phyloP scores from a whole-genome alignment of 1,140 invertebrate species.

The Sarcophaga bullata region DNA sequence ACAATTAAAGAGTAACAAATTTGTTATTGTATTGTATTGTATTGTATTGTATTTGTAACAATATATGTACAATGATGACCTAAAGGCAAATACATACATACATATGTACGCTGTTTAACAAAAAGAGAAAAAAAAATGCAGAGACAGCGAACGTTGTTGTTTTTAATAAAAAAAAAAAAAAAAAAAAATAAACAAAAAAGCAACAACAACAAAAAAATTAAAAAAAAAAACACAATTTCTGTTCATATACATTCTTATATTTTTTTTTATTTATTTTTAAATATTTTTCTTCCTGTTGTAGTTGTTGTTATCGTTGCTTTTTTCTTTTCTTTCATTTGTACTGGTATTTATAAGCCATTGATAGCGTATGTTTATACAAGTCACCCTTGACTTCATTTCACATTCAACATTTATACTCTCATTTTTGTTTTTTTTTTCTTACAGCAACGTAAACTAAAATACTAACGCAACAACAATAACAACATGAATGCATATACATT shows the following conservation, averaged over 20 bases:
- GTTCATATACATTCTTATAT: neutral
- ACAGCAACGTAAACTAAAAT: too few species aligned
- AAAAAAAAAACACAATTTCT: neutral
- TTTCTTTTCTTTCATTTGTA: conserved; percentile 17
- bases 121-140: neutral
- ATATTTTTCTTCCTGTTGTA: neutral
- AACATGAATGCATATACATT: neutral
- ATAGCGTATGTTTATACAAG: conserved; percentile 12
- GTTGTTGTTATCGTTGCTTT: neutral
- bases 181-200: neutral
- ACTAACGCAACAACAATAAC: too few species aligned
- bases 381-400: conserved; percentile 32
- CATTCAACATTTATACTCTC: conserved; percentile 12
- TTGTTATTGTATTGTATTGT: too few species aligned
- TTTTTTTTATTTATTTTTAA: neutral
- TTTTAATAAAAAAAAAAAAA: neutral
- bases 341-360: neutral
- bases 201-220: neutral
- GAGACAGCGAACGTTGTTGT: neutral
- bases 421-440: neutral
- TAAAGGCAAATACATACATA: neutral
- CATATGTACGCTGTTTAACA: neutral
- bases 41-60: too few species aligned
- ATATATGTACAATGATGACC: neutral
- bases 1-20: neutral